A percentile compares a stretch with the other conserved stretches of the same genome.
These are phyloP conservation scores for Atopsyche davidsoni DNA, from an alignment of 1,140 invertebrate species.

Conservation along the genomic window DNA sequence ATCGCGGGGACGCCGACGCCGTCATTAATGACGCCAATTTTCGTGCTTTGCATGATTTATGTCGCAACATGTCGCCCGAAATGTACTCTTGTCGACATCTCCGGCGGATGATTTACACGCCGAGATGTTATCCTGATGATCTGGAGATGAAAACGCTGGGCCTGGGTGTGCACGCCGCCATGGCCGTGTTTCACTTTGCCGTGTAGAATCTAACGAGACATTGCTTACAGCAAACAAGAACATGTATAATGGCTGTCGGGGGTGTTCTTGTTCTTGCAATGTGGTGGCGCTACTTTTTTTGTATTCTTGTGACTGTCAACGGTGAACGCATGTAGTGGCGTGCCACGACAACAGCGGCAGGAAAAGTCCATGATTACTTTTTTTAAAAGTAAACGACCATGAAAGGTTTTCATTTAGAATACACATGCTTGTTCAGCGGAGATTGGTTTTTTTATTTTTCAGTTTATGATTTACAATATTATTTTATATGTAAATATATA, in stretches of 20 bases:
- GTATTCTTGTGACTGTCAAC: too few species aligned
- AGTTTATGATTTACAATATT: too few species aligned
- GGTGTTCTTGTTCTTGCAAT: too few species aligned
- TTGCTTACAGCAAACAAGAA: constrained; percentile 1
- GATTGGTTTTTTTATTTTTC: too few species aligned
- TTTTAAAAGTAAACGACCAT: too few species aligned
- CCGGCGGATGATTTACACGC: neutral
- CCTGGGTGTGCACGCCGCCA: neutral
- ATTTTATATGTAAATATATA: too few species aligned
- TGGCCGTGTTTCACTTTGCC: neutral
- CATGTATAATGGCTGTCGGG: neutral
- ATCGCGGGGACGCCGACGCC: neutral
- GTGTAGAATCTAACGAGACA: neutral
- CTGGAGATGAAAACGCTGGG: neutral
- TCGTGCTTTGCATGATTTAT: constrained; percentile 3
- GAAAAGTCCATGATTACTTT: too few species aligned
- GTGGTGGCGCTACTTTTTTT: too few species aligned
- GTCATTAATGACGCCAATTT: constrained; percentile 5
- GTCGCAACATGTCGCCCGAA: constrained; percentile 3
- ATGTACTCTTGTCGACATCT: neutral
- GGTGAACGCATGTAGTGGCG: too few species aligned
- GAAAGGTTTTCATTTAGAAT: too few species aligned
- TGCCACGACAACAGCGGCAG: too few species aligned
- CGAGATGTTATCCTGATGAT: neutral
- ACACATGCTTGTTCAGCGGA: too few species aligned